A percentile compares a stretch with the other conserved stretches of the same genome.
Evolutionary conservation across 2,888 invertebrate species (phyloP).

Genomic region (Bombylius discolor): DNA sequence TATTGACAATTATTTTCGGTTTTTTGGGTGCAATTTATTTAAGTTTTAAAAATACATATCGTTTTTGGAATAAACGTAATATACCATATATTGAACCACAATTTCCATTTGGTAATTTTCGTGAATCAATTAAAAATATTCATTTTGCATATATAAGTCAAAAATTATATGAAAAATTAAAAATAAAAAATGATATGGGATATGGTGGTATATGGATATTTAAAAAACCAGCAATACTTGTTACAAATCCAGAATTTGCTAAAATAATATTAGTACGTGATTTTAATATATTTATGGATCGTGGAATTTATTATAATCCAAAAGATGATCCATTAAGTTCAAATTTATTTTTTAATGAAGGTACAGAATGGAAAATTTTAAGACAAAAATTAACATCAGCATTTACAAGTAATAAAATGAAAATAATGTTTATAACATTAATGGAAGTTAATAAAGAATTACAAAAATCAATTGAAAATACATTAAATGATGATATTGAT

Average conservation of each 20-base stretch:
- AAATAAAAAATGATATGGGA: constrained; percentile 2
- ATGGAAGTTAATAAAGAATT: constrained; percentile 11
- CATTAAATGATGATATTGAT: constrained; percentile 8
- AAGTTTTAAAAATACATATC: constrained; percentile 3
- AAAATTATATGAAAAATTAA: constrained; percentile 10
- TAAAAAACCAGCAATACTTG: constrained; percentile 8
- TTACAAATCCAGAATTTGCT: constrained; percentile 10
- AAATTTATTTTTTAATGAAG: constrained; percentile 14
- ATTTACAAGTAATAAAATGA: constrained; percentile 15
- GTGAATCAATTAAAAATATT: constrained; percentile 1
- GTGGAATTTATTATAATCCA: constrained; percentile 13
- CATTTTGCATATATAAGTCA: constrained; percentile 5
- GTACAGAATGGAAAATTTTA: constrained; percentile 13
- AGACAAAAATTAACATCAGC: constrained; percentile 13
- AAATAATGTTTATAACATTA: constrained; percentile 14
- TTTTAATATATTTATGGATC: constrained; percentile 13
- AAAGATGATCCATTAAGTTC: constrained; percentile 13
- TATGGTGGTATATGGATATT: constrained; percentile 12
- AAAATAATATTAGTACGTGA: constrained; percentile 12
- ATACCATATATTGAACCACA: constrained; percentile 11
- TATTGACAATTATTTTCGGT: background rate
- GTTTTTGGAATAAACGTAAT: constrained; percentile 9
- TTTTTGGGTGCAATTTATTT: constrained; percentile 1
- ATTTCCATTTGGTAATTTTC: constrained; percentile 13
- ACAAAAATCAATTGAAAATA: constrained; percentile 1